These are phyloP conservation scores for Cochlearius cochlearius DNA, from an alignment of 2,113 vertebrate genomes.

Conservation along the genomic window DNA sequence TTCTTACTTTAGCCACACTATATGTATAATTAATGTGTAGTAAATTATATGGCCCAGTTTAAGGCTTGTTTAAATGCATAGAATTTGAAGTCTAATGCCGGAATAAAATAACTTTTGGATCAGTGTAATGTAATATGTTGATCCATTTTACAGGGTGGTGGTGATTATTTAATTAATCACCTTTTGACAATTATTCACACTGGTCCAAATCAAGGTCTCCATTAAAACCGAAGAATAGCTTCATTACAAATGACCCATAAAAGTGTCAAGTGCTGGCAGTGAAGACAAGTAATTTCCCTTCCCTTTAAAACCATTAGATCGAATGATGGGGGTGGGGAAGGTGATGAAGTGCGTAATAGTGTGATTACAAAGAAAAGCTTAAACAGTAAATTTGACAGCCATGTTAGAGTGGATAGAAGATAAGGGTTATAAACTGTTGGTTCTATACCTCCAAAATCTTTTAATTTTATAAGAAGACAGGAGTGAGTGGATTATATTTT, in stretches of 20 bases:
- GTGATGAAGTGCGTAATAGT: conserved; percentile 68
- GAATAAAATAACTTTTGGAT: conserved; percentile 82
- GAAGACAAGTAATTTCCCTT: conserved; percentile 82
- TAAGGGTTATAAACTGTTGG: background rate
- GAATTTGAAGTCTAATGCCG: conserved; percentile 75
- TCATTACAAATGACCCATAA: conserved; percentile 87
- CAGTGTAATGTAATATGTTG: conserved; percentile 79
- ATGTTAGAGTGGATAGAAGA: conserved; percentile 25
- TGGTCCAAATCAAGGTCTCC: conserved; percentile 82
- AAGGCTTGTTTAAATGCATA: conserved; percentile 86
- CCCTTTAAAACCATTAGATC: conserved; percentile 77
- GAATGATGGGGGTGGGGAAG: conserved; percentile 70
- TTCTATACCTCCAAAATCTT: background rate
- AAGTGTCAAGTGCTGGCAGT: conserved; percentile 80
- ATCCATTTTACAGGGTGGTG: conserved; percentile 79
- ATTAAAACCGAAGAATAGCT: conserved; percentile 83
- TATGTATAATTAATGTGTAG: conserved; percentile 81
- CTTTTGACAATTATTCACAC: conserved; percentile 83
- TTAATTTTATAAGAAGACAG: background rate
- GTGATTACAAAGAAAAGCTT: conserved; percentile 75
- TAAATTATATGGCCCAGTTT: conserved; percentile 76
- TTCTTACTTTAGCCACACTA: conserved; percentile 51
- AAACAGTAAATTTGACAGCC: conserved; percentile 70
- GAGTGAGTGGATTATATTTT: background rate
- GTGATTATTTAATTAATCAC: conserved; percentile 88